Percentiles rank a stretch among this genome's conserved stretches.
Evolutionary conservation across 2,797 vertebrate species (phyloP).

Genomic region (Rhyacichthys aspro): DNA sequence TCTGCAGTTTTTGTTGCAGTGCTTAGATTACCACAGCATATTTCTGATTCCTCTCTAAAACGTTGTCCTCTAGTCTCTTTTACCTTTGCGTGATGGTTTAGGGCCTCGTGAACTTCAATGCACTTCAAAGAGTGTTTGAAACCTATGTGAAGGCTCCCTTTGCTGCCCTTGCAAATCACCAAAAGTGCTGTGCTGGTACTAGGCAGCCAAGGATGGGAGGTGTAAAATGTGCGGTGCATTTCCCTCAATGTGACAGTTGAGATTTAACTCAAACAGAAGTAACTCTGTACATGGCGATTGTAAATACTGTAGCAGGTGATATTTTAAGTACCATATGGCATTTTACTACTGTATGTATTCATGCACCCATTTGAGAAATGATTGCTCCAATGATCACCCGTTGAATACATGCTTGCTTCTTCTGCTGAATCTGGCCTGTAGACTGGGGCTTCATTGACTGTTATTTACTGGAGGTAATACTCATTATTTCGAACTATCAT

Average conservation of each 20-base stretch:
- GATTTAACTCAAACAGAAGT: too few species aligned
- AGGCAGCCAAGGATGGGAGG: constrained; percentile 42
- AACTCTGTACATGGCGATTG: neutral
- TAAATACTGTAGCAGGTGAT: neutral
- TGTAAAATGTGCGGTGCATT: constrained; percentile 5
- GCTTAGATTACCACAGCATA: constrained; percentile 42
- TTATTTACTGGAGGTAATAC: too few species aligned
- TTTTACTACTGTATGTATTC: too few species aligned
- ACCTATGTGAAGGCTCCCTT: constrained; percentile 57
- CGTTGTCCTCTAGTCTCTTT: constrained; percentile 17
- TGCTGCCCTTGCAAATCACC: constrained; percentile 48
- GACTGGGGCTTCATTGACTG: too few species aligned
- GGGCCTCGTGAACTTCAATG: constrained; percentile 57
- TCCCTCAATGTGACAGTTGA: constrained; percentile 11
- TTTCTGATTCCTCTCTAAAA: constrained; percentile 46
- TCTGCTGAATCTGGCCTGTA: too few species aligned
- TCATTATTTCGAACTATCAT: too few species aligned
- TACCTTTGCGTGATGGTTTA: constrained; percentile 38
- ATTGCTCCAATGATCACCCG: too few species aligned
- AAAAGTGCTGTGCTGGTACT: constrained; percentile 54
- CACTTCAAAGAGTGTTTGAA: constrained; percentile 69
- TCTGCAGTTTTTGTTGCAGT: constrained; percentile 41
- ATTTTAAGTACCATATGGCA: too few species aligned
- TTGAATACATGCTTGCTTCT: too few species aligned
- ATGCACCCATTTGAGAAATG: too few species aligned